phyloP scores from a whole-genome alignment of 2,888 invertebrate species.

The Morpho achilles region DNA sequence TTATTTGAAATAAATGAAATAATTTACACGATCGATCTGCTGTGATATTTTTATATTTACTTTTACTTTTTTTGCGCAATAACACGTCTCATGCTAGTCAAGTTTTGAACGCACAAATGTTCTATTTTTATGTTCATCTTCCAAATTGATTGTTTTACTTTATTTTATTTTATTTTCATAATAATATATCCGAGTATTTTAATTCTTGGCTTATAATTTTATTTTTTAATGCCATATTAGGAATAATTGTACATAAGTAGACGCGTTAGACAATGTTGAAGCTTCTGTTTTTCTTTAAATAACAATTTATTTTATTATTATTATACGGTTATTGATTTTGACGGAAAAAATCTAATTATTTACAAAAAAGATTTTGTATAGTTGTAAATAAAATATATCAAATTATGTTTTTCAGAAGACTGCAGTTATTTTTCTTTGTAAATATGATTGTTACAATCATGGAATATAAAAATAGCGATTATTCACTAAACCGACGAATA shows the following conservation, averaged over 20 bases:
- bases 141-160: slow-evolving; percentile 39
- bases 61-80: slow-evolving; percentile 64
- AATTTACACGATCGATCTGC: not conserved
- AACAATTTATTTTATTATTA: slow-evolving; percentile 48
- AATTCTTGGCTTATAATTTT: slow-evolving; percentile 49
- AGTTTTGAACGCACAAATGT: slow-evolving; percentile 67
- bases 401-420: slow-evolving; percentile 69
- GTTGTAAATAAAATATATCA: slow-evolving; percentile 55
- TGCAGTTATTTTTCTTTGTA: slow-evolving; percentile 64
- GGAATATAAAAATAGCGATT: slow-evolving; percentile 65
- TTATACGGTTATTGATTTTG: slow-evolving; percentile 46
- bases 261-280: slow-evolving; percentile 59
- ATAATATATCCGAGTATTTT: slow-evolving; percentile 32
- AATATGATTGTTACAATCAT: slow-evolving; percentile 43
- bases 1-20: slow-evolving; percentile 1
- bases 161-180: slow-evolving; percentile 37
- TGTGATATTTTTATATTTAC: slow-evolving; percentile 24
- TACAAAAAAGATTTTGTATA: slow-evolving; percentile 55
- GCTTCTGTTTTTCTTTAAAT: slow-evolving; percentile 49
- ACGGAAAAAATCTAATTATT: slow-evolving; percentile 54
- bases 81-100: slow-evolving; percentile 78
- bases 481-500: slow-evolving; percentile 51
- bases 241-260: slow-evolving; percentile 68
- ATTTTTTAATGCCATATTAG: slow-evolving; percentile 74
- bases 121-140: slow-evolving; percentile 40